A percentile compares a stretch with the other conserved stretches of the same genome.
Conservation (phyloP, 2,797 vertebrate species). For the Petrocephalus sullivani region DNA sequence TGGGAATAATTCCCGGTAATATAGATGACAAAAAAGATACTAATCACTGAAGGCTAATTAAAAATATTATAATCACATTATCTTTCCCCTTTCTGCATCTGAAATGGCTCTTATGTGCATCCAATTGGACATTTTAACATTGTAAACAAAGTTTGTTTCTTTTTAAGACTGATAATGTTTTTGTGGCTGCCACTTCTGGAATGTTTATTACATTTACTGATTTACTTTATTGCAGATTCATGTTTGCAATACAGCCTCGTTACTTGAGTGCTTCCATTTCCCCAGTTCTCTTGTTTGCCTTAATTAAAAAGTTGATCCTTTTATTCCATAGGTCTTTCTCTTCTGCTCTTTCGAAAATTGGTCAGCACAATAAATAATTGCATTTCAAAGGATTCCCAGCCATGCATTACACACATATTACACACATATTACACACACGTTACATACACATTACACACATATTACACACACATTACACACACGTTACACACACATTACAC, state of each 20-base stretch:
- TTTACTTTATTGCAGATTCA: neutral
- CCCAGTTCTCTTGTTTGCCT: neutral
- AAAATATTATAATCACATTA: neutral
- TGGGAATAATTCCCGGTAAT: neutral
- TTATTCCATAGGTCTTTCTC: neutral
- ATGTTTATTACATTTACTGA: constrained; percentile 1
- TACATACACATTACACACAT: neutral
- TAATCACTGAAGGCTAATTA: constrained; percentile 7
- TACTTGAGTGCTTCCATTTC: neutral
- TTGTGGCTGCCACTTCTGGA: neutral
- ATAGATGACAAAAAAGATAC: neutral
- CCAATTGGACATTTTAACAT: neutral
- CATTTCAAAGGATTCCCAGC: neutral
- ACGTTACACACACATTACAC: too few species aligned
- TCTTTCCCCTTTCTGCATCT: neutral
- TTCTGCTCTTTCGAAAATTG: neutral
- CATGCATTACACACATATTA: neutral
- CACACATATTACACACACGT: neutral
- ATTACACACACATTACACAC: neutral
- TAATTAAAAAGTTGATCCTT: neutral
- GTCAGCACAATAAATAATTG: neutral
- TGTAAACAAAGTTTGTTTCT: neutral
- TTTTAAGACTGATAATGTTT: neutral
- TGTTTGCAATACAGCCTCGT: neutral
- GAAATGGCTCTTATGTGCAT: neutral